Percentiles rank a stretch among this genome's conserved stretches.
Evolutionary conservation across 2,113 vertebrate species (phyloP).

Genomic region (Ameiurus melas): DNA sequence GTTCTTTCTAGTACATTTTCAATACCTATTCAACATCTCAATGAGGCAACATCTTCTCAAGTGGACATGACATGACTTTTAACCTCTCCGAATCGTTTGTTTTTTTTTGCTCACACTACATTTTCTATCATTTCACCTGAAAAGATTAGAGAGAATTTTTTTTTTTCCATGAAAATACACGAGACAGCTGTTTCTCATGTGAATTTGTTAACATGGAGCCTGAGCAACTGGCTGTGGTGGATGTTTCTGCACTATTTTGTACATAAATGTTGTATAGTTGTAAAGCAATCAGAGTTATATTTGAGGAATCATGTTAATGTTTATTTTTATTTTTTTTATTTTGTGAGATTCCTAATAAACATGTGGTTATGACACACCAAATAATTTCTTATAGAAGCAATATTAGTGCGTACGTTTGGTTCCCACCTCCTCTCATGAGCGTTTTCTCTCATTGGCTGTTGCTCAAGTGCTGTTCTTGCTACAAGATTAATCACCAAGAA

Average conservation of each 20-base stretch:
- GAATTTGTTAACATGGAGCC: too few relatives aligned
- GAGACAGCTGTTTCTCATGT: too few relatives aligned
- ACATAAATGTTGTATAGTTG: too few relatives aligned
- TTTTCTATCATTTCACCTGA: too few relatives aligned
- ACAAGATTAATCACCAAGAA: background rate
- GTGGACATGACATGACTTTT: background rate
- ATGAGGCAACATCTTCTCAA: background rate
- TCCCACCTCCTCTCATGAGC: background rate
- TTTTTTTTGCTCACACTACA: too few relatives aligned
- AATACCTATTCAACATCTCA: background rate
- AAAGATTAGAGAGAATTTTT: too few relatives aligned
- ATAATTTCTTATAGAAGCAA: background rate
- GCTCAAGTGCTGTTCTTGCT: background rate
- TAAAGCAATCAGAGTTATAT: too few relatives aligned
- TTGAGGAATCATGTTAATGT: background rate
- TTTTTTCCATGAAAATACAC: too few relatives aligned
- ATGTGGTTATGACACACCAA: background rate
- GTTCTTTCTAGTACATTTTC: background rate
- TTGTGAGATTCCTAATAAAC: too few relatives aligned
- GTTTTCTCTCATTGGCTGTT: background rate
- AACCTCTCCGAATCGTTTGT: background rate
- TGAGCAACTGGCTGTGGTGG: too few relatives aligned
- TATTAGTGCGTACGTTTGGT: background rate
- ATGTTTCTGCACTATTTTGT: too few relatives aligned
- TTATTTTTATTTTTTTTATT: background rate